Evolutionary conservation across 1,140 invertebrate genomes (phyloP), one percentile per base, ranked within the genome.

Genomic region (Wiebesia pumilae): DNA sequence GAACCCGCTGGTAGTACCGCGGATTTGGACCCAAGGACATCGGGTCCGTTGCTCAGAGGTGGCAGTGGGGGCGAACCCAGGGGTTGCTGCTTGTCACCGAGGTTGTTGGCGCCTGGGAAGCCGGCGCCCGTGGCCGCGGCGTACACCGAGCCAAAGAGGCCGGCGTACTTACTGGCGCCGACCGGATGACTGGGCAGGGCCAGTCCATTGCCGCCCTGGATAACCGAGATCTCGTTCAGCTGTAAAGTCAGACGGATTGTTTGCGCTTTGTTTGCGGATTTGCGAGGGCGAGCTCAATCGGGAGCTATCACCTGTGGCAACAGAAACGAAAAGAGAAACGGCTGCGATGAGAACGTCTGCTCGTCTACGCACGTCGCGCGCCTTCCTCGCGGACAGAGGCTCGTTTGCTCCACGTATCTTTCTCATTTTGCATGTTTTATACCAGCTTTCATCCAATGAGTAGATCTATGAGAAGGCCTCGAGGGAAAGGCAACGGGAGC

Each of bases 161-260:
- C 93, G 16, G 94, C 92, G 90, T 94, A 93, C 85, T 94, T 94
- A 73, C 88, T 91, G 33, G 91, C 90, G 87, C 89, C 88, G 77
- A 92, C 90, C 65, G 91, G 91, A 87, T 93, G n/a, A 90, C 88
- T 69, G 0, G 86, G 75, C n/a, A 87, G 35, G 1, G 91, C 91
- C 82, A 93, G 86, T 19, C 93, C 93, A 83, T 94, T 94, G 89
- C 92, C 94, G 88, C 92, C 94, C 87, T 96, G 95, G 62, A 96
- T 95, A 82, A 95, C 95, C 85, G 95, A 95, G 86, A 96, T 95
- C 92, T 96, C 95, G 91, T 95, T 96, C 92, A 96, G 93, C 94
- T 96, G 93, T 84, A 94, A 94, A 51, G 79, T 67, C 77, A 54
- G n/a, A 81, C 77, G 65, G 12, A 47, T 86, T 62, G 43, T 75